These are phyloP conservation scores for Hypotaenidia philippensis DNA, from an alignment of 2,797 vertebrate species.

Conservation along the genomic window DNA sequence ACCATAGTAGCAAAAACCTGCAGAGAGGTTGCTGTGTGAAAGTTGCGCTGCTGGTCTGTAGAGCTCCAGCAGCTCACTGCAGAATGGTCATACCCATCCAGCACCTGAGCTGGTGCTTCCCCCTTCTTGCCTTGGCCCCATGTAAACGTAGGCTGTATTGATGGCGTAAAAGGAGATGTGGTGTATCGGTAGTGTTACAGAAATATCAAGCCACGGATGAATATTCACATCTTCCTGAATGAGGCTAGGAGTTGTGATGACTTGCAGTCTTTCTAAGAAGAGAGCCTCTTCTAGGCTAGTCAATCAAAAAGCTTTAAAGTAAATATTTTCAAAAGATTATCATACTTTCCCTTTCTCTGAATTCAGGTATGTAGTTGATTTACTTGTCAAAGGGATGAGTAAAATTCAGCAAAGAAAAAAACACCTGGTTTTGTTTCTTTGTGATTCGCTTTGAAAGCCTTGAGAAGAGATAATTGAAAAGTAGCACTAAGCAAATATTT, in stretches of 20 bases:
- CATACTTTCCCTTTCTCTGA: neutral
- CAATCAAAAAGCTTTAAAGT: neutral
- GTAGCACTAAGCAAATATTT: neutral
- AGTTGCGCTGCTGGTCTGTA: neutral
- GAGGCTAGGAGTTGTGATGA: neutral
- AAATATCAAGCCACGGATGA: neutral
- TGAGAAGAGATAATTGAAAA: neutral
- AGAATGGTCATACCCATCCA: accelerated
- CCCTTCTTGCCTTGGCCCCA: neutral
- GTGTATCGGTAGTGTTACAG: too few relatives aligned
- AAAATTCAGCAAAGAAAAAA: neutral
- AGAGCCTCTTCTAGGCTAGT: neutral
- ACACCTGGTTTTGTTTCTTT: neutral
- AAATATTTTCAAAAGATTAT: neutral
- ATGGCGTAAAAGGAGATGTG: too few relatives aligned
- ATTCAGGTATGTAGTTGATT: neutral
- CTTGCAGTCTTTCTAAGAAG: neutral
- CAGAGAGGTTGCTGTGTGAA: neutral
- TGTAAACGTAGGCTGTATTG: neutral
- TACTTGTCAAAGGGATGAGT: neutral
- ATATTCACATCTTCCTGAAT: neutral
- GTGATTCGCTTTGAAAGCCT: neutral
- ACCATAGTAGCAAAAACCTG: neutral
- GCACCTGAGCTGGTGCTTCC: neutral
- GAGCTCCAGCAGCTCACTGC: neutral